Evolutionary conservation across 2,797 vertebrate genomes (phyloP).

Genomic region (Dryobates pubescens): DNA sequence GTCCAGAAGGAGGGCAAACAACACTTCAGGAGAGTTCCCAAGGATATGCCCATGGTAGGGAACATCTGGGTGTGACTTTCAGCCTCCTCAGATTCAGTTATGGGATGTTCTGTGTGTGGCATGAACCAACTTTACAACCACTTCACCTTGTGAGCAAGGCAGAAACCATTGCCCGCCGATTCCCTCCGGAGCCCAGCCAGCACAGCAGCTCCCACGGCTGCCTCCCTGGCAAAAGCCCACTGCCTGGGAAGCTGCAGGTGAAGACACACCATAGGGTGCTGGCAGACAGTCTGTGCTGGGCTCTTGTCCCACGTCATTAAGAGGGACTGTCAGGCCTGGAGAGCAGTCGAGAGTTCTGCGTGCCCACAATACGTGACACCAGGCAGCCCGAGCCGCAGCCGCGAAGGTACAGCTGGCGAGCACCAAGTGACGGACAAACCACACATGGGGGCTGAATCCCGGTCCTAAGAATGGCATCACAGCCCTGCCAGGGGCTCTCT

Average conservation of each 20-base stretch:
- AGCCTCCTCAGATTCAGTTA: not conserved
- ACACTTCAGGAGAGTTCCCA: not conserved
- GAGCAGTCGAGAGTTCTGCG: rapidly evolving
- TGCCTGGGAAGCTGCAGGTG: not conserved
- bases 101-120: rapidly evolving
- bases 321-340: not conserved
- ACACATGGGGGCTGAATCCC: not conserved
- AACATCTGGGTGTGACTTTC: not conserved
- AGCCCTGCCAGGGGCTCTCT: not conserved
- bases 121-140: rapidly evolving
- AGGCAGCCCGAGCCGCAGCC: not conserved
- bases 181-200: not conserved
- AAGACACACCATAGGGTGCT: not conserved
- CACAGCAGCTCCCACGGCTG: not conserved
- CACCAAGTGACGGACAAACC: rapidly evolving
- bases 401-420: not conserved
- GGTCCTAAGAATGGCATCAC: rapidly evolving
- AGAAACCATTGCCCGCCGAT: not conserved
- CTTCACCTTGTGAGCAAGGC: not conserved
- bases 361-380: rapidly evolving
- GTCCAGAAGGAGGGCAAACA: not conserved
- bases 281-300: not conserved
- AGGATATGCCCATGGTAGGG: not conserved
- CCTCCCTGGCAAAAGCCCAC: not conserved
- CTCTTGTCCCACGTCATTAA: not conserved